These are phyloP conservation scores for Oxytorus armatus DNA, from an alignment of 2,888 invertebrate species.

Conservation along the genomic window DNA sequence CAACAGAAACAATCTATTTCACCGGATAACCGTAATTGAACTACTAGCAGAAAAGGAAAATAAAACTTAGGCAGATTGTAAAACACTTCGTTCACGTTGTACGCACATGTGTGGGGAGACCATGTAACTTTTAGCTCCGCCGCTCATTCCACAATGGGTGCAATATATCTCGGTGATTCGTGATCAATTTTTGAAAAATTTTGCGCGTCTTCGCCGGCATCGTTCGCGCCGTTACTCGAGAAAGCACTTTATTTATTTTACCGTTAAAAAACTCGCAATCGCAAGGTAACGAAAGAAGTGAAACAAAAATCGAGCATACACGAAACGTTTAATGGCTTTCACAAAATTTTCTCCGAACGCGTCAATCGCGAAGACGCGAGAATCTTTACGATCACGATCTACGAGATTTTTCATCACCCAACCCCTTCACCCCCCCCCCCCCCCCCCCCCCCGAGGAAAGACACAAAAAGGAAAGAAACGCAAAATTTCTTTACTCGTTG, in stretches of 20 bases:
- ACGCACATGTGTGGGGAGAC: slow-evolving; percentile 85
- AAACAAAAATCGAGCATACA: neutral
- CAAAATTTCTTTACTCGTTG: slow-evolving; percentile 22
- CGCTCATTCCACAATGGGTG: slow-evolving; percentile 77
- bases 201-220: slow-evolving; percentile 18
- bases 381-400: slow-evolving; percentile 28
- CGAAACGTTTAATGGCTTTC: neutral
- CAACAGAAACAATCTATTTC: slow-evolving; percentile 51
- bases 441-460: slow-evolving; percentile 6
- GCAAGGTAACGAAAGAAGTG: too few relatives aligned
- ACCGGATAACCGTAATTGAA: slow-evolving; percentile 70
- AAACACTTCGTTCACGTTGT: slow-evolving; percentile 83
- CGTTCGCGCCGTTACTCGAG: too few relatives aligned
- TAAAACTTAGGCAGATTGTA: slow-evolving; percentile 78
- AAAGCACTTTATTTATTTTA: too few relatives aligned
- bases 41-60: slow-evolving; percentile 58
- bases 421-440: slow-evolving; percentile 18
- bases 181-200: slow-evolving; percentile 37
- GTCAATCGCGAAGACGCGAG: slow-evolving; percentile 1
- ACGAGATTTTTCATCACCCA: slow-evolving; percentile 27
- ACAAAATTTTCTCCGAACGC: neutral
- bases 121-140: slow-evolving; percentile 84
- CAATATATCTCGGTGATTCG: slow-evolving; percentile 3
- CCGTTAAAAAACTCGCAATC: too few relatives aligned
- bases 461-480: slow-evolving; percentile 24